Base-by-base conservation (phyloP, 2,113 vertebrate species). In the Bombycilla garrulus region DNA sequence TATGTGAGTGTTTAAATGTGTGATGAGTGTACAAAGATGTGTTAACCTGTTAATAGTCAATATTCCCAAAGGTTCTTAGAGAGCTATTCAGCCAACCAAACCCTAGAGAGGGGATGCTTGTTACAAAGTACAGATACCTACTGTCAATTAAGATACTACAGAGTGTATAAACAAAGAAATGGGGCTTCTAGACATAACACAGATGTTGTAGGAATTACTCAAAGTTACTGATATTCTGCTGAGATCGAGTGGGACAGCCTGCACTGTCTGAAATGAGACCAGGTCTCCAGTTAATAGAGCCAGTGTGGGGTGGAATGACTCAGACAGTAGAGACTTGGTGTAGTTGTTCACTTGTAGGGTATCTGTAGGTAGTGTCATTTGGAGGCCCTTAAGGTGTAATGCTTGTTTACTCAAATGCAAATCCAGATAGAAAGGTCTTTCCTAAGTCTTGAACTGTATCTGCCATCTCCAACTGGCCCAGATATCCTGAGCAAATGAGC, bases 291-390 rank as follows among this genome's bases (percentile, higher is more conserved):
- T 57, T 48, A 48, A 33, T 21, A 33, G 5, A 82, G 18, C 31
- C 50, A 83, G 31, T 44, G 25, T 44, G 53, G 57, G 74, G 21
- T 0, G 47, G 11, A 40, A 25, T 16, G 35, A 40, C 56, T 85
- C 50, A 80, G 28, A 21, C 8, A 36, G 33, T 6, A 66, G 44
- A 6, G 6, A 7, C 38, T 69, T 67, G 11, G 31, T 76, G 38
- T 3, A 17, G 7, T 54, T 57, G 33, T 40, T 35, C 6, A 18
- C 0, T 0, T 23, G 25, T 51, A 44, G 21, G 14, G 26, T 42
- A 24, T 16, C 25, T 67, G 36, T 13, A 23, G 47, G 47, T 28
- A 31, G 11, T 35, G 14, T 38, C 8, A 11, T 84, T 64, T 92
- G 54, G 36, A 25, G 50, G 47, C 67, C 15, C 15, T 29, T 31